These are phyloP conservation scores for Capitulum mitella DNA, from an alignment of 2,888 invertebrate species.

Conservation along the genomic window DNA sequence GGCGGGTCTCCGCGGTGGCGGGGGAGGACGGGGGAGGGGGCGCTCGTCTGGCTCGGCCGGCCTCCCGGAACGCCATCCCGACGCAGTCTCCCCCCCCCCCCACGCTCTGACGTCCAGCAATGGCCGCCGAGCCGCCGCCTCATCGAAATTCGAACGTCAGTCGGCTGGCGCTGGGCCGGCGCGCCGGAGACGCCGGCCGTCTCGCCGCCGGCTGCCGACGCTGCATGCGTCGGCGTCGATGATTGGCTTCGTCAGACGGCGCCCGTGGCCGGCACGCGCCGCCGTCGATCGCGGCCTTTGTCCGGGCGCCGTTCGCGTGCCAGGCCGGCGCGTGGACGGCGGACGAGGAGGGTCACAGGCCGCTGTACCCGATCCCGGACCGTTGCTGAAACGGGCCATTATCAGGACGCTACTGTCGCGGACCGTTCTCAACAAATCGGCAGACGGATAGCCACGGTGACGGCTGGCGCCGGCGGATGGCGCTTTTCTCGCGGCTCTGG, in stretches of 20 bases:
- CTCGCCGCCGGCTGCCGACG: neutral
- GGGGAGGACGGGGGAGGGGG: neutral
- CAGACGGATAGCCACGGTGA: too few relatives aligned
- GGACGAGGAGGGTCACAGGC: too few relatives aligned
- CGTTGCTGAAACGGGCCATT: too few relatives aligned
- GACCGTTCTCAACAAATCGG: too few relatives aligned
- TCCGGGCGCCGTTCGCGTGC: too few relatives aligned
- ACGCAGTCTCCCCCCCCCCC: neutral
- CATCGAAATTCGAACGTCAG: conserved; percentile 6
- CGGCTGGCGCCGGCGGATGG: too few relatives aligned
- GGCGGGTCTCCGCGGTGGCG: neutral
- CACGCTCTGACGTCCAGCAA: neutral
- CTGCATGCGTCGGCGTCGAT: neutral
- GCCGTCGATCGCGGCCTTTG: neutral
- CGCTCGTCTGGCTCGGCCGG: too few relatives aligned
- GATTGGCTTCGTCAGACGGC: neutral
- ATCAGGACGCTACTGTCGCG: too few relatives aligned
- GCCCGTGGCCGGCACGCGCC: neutral
- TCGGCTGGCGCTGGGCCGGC: neutral
- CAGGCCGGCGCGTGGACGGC: too few relatives aligned
- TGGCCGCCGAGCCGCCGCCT: neutral
- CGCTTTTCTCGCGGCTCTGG: too few relatives aligned
- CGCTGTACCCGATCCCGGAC: too few relatives aligned
- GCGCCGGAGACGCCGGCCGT: neutral
- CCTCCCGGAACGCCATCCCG: neutral